Evolutionary conservation across 2,888 invertebrate species (phyloP).

Genomic region (Epistrophella euchroma): DNA sequence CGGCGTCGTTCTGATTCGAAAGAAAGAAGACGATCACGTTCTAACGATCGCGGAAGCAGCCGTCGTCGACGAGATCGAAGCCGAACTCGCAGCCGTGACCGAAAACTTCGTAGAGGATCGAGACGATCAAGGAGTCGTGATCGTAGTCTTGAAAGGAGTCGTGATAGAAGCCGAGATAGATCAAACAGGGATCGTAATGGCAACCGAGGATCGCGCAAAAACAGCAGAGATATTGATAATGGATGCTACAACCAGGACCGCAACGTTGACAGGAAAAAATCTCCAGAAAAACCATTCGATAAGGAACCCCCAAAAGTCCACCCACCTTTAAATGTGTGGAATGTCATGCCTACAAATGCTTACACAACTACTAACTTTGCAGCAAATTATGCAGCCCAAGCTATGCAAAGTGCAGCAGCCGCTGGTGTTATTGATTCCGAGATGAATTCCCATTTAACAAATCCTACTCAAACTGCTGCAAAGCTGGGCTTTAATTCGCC

Average conservation of each 20-base stretch:
- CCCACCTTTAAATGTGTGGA: constrained; percentile 38
- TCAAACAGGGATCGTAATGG: constrained; percentile 84
- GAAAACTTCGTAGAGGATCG: constrained; percentile 79
- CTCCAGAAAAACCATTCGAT: constrained; percentile 28
- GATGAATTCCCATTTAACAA: constrained; percentile 30
- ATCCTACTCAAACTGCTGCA: not conserved
- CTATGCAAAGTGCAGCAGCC: constrained; percentile 45
- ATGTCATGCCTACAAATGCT: constrained; percentile 63
- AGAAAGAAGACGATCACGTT: constrained; percentile 81
- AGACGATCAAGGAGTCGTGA: constrained; percentile 80
- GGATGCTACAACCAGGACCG: constrained; percentile 40
- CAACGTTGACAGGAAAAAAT: constrained; percentile 35
- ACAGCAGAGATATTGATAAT: constrained; percentile 40
- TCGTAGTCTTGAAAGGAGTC: constrained; percentile 81
- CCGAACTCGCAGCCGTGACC: constrained; percentile 85
- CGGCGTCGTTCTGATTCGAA: constrained; percentile 81
- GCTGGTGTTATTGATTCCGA: constrained; percentile 8
- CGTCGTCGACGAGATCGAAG: constrained; percentile 82
- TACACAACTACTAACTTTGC: constrained; percentile 64
- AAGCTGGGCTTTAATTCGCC: constrained; percentile 36
- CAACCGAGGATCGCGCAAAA: constrained; percentile 75
- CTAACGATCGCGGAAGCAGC: constrained; percentile 79
- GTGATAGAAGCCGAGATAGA: constrained; percentile 82
- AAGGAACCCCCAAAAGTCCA: constrained; percentile 27
- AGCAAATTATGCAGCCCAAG: constrained; percentile 62